Percentiles rank a stretch among this genome's conserved stretches.
phyloP scores from a whole-genome alignment of 2,797 vertebrate genomes.

The Platyrinchus mystaceus region DNA sequence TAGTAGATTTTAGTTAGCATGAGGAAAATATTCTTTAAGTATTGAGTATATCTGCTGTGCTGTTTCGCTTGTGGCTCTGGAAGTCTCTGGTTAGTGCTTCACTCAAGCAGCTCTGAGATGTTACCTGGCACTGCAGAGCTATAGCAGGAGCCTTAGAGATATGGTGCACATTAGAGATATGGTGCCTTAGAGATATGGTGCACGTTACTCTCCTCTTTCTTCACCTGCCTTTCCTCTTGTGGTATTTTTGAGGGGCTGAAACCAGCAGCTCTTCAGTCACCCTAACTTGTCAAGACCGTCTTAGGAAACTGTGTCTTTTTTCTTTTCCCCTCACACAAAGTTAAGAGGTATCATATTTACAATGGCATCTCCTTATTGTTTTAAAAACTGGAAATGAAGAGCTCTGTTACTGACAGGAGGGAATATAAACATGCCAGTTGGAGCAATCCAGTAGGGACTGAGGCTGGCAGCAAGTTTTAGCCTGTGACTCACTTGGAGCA shows the following conservation, averaged over 20 bases:
- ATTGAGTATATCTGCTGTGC: background rate
- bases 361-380: background rate
- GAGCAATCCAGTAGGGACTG: background rate
- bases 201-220: background rate
- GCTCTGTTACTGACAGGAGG: background rate
- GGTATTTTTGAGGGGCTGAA: background rate
- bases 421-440: background rate
- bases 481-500: background rate
- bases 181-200: background rate
- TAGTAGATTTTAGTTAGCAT: background rate
- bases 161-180: rapidly evolving
- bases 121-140: background rate
- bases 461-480: background rate
- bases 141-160: background rate
- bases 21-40: background rate
- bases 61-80: background rate
- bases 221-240: background rate
- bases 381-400: background rate
- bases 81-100: background rate
- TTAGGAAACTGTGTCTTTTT: background rate
- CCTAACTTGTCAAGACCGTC: background rate
- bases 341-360: background rate
- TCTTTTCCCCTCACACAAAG: background rate
- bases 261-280: background rate
- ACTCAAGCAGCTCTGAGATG: background rate